These are phyloP conservation scores for Bettongia penicillata DNA, from an alignment of 2,113 vertebrate species.

Conservation along the genomic window DNA sequence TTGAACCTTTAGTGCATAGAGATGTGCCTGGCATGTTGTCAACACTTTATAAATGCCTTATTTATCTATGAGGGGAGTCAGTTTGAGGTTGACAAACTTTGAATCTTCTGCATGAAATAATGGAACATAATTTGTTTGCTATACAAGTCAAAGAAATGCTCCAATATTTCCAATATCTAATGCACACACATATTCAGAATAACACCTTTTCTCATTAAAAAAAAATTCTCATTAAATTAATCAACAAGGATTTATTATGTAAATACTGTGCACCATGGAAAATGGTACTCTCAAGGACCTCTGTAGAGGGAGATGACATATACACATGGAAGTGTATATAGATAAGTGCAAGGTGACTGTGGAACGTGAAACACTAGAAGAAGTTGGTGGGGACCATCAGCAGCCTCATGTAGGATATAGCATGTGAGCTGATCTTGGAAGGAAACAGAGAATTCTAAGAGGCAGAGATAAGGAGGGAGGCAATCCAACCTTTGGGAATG, in stretches of 20 bases:
- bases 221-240: neutral
- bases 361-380: neutral
- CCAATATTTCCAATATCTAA: neutral
- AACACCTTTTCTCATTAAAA: neutral
- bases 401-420: slow-evolving; percentile 21
- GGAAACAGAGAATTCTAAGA: slow-evolving; percentile 1
- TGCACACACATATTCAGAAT: neutral
- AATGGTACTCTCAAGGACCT: neutral
- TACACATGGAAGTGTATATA: neutral
- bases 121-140: neutral
- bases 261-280: neutral
- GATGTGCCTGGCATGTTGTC: neutral
- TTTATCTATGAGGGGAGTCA: neutral
- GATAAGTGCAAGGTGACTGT: neutral
- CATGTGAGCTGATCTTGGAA: slow-evolving; percentile 53
- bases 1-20: neutral
- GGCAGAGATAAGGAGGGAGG: neutral
- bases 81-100: neutral
- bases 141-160: neutral
- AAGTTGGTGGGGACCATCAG: neutral
- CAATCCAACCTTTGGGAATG: neutral
- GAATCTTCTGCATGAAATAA: neutral
- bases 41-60: neutral
- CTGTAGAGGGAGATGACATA: neutral
- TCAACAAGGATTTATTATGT: neutral